Evolutionary conservation across 2,113 vertebrate species (phyloP).

Genomic region (Cygnus atratus): DNA sequence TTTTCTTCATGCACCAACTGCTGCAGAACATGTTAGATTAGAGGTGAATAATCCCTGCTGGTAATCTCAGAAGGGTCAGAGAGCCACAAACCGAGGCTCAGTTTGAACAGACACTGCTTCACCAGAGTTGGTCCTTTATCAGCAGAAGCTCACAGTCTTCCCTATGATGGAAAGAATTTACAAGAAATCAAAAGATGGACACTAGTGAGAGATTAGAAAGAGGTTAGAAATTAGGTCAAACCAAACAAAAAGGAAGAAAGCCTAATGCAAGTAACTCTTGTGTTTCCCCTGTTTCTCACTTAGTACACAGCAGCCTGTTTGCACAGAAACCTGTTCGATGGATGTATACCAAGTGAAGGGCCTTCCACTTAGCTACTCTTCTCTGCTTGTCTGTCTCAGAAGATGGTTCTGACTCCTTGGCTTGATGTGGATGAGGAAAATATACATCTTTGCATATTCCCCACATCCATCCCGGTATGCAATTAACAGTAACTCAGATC

Average conservation of each 20-base stretch:
- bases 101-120: neutral
- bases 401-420: neutral
- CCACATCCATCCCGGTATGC: neutral
- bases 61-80: neutral
- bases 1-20: neutral
- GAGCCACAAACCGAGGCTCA: neutral
- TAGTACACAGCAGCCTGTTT: neutral
- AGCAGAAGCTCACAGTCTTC: neutral
- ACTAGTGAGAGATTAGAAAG: neutral
- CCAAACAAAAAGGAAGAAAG: neutral
- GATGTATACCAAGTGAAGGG: neutral
- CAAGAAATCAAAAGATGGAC: neutral
- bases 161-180: neutral
- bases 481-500: neutral
- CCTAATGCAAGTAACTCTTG: neutral
- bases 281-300: neutral
- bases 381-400: neutral
- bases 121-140: neutral
- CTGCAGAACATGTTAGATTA: neutral
- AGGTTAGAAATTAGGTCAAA: neutral
- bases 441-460: neutral
- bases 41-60: neutral
- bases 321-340: neutral
- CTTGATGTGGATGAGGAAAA: neutral
- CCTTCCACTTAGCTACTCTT: neutral